A percentile compares a stretch with the other conserved stretches of the same genome.
These are phyloP conservation scores for Sinocyclocheilus anshuiensis DNA, from an alignment of 2,113 vertebrate species.

Conservation along the genomic window DNA sequence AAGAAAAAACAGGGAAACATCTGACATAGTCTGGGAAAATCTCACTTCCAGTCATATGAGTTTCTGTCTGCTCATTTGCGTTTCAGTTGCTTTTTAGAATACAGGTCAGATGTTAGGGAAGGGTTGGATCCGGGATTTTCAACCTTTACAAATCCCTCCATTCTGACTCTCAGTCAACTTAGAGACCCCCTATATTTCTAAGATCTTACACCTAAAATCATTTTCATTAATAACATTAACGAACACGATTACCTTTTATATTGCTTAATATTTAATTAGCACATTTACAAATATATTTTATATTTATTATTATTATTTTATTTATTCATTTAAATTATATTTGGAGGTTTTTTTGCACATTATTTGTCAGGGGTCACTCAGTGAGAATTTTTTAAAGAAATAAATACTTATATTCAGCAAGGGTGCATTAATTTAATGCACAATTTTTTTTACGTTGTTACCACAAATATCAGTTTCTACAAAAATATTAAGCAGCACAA, in stretches of 20 bases:
- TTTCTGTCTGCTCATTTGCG: constrained; percentile 42
- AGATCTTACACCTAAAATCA: not conserved
- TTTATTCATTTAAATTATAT: no score
- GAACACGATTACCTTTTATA: no score
- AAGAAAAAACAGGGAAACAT: not conserved
- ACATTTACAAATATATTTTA: no score
- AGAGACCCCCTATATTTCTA: not conserved
- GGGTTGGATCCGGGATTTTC: not conserved
- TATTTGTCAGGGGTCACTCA: no score
- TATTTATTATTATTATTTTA: no score
- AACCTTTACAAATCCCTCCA: not conserved
- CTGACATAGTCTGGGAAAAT: constrained; percentile 39
- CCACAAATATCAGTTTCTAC: not conserved
- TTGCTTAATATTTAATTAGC: no score
- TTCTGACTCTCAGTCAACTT: not conserved
- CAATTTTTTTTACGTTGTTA: not conserved
- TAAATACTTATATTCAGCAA: not conserved
- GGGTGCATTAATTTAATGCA: no score
- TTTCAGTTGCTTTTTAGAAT: constrained; percentile 24
- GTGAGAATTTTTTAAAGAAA: not conserved
- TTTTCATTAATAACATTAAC: not conserved
- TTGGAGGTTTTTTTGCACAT: no score
- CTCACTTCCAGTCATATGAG: not conserved
- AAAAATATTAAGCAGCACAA: not conserved
- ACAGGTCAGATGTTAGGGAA: not conserved